Evolutionary conservation across 1,140 invertebrate genomes (phyloP), one percentile per base, ranked within the genome.

Genomic region (Lineus longissimus): DNA sequence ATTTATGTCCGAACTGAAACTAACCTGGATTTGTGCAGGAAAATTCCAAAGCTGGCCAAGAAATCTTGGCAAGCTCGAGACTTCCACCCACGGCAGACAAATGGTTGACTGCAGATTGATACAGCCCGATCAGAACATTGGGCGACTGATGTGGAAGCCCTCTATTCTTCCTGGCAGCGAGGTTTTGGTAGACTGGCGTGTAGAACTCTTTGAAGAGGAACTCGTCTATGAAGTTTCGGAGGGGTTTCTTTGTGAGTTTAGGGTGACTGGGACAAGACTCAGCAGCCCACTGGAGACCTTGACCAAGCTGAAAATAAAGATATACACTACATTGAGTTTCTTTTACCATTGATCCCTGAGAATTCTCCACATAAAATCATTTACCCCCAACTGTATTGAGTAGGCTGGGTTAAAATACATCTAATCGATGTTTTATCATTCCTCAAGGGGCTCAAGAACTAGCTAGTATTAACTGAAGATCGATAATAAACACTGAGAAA

Each of bases 11-110:
- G n/a, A n/a, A n/a, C n/a, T 29, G 19, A 43, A 43, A 31, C 47
- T 31, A 17, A 29, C 23, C 45, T 29, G 40, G 19, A 0, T 64
- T 47, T 11, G 63, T 45, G 0, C 41, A 15, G 17, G 66, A 59
- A 62, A 77, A 72, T 51, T 75, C 75, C 31, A 68, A 55, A 2
- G 72, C 61, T 4, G 73, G 73, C 71, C 75, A 77, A 0, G 73
- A 74, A n/a, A 70, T 40, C 19, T 68, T 27, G 4, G 43, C n/a
- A 2, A 76, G 60, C 9, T 51, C 30, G 15, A 57, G 33, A n/a
- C 65, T 66, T 15, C 68, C 66, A 13, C 65, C 41, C 0, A 69
- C 68, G 58, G 65, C 57, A 7, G 61, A 55, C 25, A 71, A 29
- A 59, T 77, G 70, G 19, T 62, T 60, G 30, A 75, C 66, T n/a